Conservation (phyloP, 2,888 invertebrate species). For the Melangyna quadrimaculata region DNA sequence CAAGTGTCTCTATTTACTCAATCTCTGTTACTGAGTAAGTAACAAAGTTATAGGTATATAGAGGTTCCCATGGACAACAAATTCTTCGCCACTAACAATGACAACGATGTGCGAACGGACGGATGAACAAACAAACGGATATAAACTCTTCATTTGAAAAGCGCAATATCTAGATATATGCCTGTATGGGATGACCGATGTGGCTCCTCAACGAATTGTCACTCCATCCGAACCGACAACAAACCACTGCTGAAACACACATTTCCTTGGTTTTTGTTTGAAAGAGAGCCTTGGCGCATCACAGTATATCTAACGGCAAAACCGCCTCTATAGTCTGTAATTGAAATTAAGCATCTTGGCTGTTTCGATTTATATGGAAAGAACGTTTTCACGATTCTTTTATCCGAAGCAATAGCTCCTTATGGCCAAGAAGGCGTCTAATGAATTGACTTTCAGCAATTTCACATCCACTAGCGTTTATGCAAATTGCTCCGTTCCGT, state of each 20-base stretch:
- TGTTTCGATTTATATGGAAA: slow-evolving; percentile 11
- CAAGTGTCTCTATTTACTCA: slow-evolving; percentile 40
- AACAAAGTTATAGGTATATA: neutral
- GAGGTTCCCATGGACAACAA: slow-evolving; percentile 26
- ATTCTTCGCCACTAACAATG: neutral
- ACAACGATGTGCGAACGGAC: slow-evolving; percentile 10
- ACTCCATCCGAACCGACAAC: slow-evolving; percentile 7
- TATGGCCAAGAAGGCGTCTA: slow-evolving; percentile 66
- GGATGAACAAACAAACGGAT: slow-evolving; percentile 16
- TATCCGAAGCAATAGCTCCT: slow-evolving; percentile 25
- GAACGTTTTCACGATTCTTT: slow-evolving; percentile 58
- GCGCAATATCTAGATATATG: neutral
- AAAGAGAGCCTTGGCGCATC: neutral
- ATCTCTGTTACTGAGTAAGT: neutral
- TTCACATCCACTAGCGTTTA: slow-evolving; percentile 67
- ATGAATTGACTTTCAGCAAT: slow-evolving; percentile 71
- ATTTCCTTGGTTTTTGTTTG: neutral
- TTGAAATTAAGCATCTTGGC: slow-evolving; percentile 65
- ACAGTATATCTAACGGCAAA: slow-evolving; percentile 55
- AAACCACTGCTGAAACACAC: neutral
- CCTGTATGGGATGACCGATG: slow-evolving; percentile 37
- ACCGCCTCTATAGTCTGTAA: slow-evolving; percentile 56
- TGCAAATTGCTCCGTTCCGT: slow-evolving; percentile 57
- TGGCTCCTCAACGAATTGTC: slow-evolving; percentile 46
- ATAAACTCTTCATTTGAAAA: slow-evolving; percentile 24